Base-by-base conservation (phyloP, 2,113 vertebrate genomes). In the Urocynchramus pylzowi region DNA sequence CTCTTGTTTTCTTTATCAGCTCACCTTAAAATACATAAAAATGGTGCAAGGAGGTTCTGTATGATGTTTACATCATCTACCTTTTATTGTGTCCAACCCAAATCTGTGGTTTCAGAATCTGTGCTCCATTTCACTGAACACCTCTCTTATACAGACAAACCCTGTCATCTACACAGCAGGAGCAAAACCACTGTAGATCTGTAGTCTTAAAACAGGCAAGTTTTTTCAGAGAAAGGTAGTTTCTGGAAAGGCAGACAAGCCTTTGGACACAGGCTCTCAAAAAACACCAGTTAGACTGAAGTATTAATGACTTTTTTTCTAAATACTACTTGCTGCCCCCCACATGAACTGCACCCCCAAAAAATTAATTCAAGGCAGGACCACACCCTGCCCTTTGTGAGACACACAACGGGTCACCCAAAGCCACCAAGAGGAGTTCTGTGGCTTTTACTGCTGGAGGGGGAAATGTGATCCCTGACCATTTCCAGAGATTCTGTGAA, bases 391-490 rank as follows among this genome's bases (percentile, higher is more conserved):
- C 5, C 10, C 18, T 30, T 31, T 45, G 37, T 39, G 53, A 87
- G 64, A 47, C 30, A 28, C 12, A 82, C 73, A 95, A 69, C 30
- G 23, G 11, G 12, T 87, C 19, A 69, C 15, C 5, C 7, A 64
- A 84, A 75, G 33, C 74, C 95, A 90, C 77, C 23, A 91, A 94
- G 84, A 95, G 87, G 73, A 95, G 92, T 93, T 89, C 50, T 96
- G 41, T 93, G 77, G 49, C 93, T 94, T 97, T 81, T 75, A 49
- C 53, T 92, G 63, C 75, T 96, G 20, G 37, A 80, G 69, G 76
- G 71, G 9, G 52, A 90, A 84, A 94, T 76, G 35, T 49, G 84
- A 89, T 94, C 78, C 59, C 41, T 85, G 89, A 88, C 75, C 89
- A 75, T 80, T 82, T 63, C 61, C 37, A 89, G 85, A 86, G 80